These are phyloP conservation scores for Megalurothrips usitatus DNA, from an alignment of 2,888 invertebrate species.

Conservation along the genomic window DNA sequence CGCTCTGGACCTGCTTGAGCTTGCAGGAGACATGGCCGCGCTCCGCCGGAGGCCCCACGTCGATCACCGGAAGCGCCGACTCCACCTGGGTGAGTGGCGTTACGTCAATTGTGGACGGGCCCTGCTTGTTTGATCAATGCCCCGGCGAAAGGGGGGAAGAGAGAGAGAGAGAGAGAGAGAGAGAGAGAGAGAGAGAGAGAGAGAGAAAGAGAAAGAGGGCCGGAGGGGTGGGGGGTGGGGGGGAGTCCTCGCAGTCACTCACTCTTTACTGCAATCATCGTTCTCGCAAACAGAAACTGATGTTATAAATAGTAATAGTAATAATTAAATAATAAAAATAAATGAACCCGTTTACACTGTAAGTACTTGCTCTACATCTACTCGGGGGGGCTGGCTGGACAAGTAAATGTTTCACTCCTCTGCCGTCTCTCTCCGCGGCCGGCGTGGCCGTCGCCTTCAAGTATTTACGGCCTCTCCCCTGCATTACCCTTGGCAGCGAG, in stretches of 20 bases:
- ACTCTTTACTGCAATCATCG: background rate
- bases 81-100: constrained; percentile 49
- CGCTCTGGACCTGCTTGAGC: constrained; percentile 64
- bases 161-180: background rate
- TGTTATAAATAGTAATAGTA: no score
- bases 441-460: no score
- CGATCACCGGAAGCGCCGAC: constrained; percentile 63
- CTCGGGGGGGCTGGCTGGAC: no score
- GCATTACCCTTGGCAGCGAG: no score
- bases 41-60: constrained; percentile 57
- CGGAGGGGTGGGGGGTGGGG: background rate
- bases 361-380: no score
- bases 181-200: no score
- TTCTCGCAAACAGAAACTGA: background rate
- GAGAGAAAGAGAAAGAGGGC: background rate
- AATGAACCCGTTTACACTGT: no score
- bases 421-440: no score
- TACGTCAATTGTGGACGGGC: background rate
- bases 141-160: background rate
- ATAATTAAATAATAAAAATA: no score
- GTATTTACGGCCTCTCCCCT: no score
- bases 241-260: background rate
- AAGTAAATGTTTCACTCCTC: no score
- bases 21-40: constrained; percentile 64
- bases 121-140: constrained; percentile 2